Evolutionary conservation across 2,113 vertebrate species (phyloP).

Genomic region (Mirza zaza): DNA sequence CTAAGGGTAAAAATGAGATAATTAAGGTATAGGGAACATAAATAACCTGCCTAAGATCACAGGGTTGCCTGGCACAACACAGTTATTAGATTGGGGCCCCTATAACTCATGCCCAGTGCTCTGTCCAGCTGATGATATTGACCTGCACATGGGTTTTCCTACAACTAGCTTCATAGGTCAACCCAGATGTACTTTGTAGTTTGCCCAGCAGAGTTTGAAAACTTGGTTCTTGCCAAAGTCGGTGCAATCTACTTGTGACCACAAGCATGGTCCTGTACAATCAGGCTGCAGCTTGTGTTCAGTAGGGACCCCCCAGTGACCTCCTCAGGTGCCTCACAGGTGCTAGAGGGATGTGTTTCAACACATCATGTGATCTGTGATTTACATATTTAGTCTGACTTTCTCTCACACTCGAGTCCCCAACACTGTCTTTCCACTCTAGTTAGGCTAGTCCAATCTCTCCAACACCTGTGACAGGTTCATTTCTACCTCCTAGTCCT

Average conservation of each 20-base stretch:
- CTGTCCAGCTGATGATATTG: not conserved
- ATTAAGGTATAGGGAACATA: not conserved
- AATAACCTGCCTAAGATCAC: not conserved
- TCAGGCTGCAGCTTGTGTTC: not conserved
- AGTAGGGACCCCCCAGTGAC: too few species aligned
- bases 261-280: not conserved
- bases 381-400: not conserved
- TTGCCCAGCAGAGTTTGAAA: not conserved
- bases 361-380: not conserved
- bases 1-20: too few species aligned
- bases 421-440: not conserved
- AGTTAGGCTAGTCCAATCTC: not conserved
- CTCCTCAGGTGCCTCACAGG: not conserved
- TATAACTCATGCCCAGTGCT: not conserved
- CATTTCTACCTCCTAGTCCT: not conserved
- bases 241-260: too few species aligned
- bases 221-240: not conserved
- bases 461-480: not conserved
- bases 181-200: not conserved
- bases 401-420: not conserved
- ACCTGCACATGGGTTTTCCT: not conserved
- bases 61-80: not conserved
- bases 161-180: not conserved
- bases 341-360: not conserved
- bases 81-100: not conserved